Conservation (phyloP, 2,113 vertebrate species). For the Microtus montanus region DNA sequence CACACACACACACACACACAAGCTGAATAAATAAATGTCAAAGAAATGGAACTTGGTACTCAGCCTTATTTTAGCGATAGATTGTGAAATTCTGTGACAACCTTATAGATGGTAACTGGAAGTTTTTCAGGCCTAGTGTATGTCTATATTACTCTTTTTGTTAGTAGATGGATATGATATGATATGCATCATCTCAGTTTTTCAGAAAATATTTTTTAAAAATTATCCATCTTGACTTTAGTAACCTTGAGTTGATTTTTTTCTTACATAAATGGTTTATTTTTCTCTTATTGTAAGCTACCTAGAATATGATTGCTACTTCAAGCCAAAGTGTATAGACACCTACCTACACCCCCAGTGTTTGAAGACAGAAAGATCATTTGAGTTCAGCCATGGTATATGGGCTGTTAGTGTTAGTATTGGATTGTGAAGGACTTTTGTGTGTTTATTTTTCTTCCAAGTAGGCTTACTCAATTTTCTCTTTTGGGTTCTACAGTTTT, state of each 20-base stretch:
- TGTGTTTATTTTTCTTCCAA: background rate
- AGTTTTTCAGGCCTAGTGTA: background rate
- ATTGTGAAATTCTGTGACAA: background rate
- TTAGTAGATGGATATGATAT: background rate
- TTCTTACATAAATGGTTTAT: background rate
- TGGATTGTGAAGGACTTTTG: background rate
- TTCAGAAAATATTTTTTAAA: background rate
- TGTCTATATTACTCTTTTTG: background rate
- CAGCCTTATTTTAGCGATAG: constrained; percentile 5
- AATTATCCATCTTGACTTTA: background rate
- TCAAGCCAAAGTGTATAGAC: background rate
- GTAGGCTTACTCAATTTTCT: background rate
- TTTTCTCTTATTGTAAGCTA: background rate
- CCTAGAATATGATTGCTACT: background rate
- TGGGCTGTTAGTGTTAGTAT: background rate
- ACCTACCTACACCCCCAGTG: background rate
- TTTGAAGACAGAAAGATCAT: background rate
- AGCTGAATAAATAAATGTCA: background rate
- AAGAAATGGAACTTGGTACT: background rate
- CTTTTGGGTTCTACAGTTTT: background rate
- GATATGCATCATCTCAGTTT: background rate
- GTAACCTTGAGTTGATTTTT: background rate
- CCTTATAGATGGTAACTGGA: background rate
- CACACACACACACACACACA: background rate
- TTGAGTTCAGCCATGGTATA: background rate